Base-by-base conservation (phyloP, 92 coral and sea anemone genomes). In the Palythoa heliodiscus region DNA sequence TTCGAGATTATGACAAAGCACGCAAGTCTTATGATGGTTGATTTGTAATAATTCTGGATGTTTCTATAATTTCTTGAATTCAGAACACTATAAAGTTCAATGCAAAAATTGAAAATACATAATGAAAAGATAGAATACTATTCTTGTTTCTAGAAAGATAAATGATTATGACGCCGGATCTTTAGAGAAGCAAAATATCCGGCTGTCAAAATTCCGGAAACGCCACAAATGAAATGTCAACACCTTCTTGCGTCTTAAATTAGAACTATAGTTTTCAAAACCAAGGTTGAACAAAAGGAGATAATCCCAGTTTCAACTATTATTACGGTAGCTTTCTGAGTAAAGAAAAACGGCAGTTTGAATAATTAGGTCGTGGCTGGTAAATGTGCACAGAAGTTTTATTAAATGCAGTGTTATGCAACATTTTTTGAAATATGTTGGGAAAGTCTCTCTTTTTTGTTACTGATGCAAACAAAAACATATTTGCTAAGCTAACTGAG, bases 151-250 rank as follows among this genome's bases (percentile, higher is more conserved):
- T 5, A 23, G 5, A 64, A 64, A 64, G 50, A 23, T 6, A 64
- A 64, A 23, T 25, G 24, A 22, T 64, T 19, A 3, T 64, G 70
- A 64, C 25, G 29, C 29, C 70, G 64, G 17, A 4, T n/a, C 9
- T 8, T 64, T 11, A 64, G 4, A 24, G 37, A 38, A 67, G 53
- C 35, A 68, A 60, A 77, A 52, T 23, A 17, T 10, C 48, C 43
- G 37, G 38, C 66, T 52, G 47, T n/a, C 67, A 52, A 53, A 52
- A 22, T 7, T 58, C 83, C 83, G 84, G 84, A 80, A 80, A 67
- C 72, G 63, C 1, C 84, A 64, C 73, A 79, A 79, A 79, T 79
- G 29, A 47, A 47, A 37, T 66, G 72, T 80, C 84, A 80, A 66
- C 74, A 80, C 74, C 11, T n/a, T 23, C 24, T 60, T 60, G 19